Evolutionary conservation across 2,113 vertebrate genomes (phyloP), one percentile per base, ranked within the genome.

Genomic region (Carassius carassius): DNA sequence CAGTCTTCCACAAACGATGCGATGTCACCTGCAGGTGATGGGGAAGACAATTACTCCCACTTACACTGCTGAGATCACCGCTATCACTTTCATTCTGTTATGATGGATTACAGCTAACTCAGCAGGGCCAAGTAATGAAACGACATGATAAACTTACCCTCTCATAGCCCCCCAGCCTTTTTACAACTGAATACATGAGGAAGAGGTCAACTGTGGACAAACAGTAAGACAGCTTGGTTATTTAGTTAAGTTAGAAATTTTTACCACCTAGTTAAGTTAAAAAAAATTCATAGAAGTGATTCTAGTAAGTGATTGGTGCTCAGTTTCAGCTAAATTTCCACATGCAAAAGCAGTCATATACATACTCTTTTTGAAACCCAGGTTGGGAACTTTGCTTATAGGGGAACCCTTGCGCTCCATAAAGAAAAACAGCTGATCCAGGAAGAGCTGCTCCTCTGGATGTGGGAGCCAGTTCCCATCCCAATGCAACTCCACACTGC

Each of bases 361-460:
- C 94, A 94, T 89, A 96, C 95, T 95, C 90, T 95, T 95, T 87
- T 96, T 96, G 87, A 96, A 96, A 84, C 95, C 95, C n/a, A 96
- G 93, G 90, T 96, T 94, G 32, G 95, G 95, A 54, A 96, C 95
- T 87, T 95, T 95, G 90, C 92, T 90, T 88, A 96, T 95, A 65
- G 94, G 93, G 0, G 92, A 91, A 3, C 94, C 94, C 0, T 90
- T 74, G 1, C 90, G 90, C 5, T 94, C 92, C 95, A 96, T 96
- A 90, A 92, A 95, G 87, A 81, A 6, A 54, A 85, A 93, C 19
- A 96, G 93, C 91, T 95, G 93, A 81, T 95, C 93, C 85, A 96
- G 91, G 87, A 96, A 96, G 69, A 94, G 92, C 91, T 95, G 93
- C 84, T 95, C 94, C 16, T 95, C 95, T 0, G 95, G 94, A 67